Evolutionary conservation across 2,888 invertebrate species (phyloP), one percentile per base, ranked within the genome.

Genomic region (Drosophila glabriapex): DNA sequence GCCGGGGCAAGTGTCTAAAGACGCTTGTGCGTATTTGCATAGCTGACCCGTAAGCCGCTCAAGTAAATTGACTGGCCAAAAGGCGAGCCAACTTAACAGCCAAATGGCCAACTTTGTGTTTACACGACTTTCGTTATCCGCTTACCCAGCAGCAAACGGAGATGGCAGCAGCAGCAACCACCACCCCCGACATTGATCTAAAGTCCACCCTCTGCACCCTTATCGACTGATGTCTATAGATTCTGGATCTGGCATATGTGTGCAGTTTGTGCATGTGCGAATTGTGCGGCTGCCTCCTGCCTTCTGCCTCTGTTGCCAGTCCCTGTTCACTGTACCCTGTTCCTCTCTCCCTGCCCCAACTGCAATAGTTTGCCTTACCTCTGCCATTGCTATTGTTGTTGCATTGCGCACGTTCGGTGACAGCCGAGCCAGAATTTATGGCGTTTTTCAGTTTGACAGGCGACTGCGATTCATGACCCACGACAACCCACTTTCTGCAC

Each of bases 371-470:
- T 63, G 50, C 76, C 41, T 29, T 60, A 64, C 68, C 73, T 67
- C 56, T 64, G 62, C 64, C 53, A 65, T 63, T 80, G 85, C 73
- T 83, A 69, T 60, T 62, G 73, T 62, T 62, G 72, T 56, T 60
- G 63, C 53, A 31, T 58, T 39, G 71, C 78, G 72, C 82, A 80
- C 78, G 78, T 76, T 79, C 69, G 29, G 52, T 76, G 80, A 80
- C 76, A 78, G 76, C 53, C 73, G 79, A 76, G 55, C 74, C 72
- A 72, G 79, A 91, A 91, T 92, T 92, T 91, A 91, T 92, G 90
- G 85, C 89, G 82, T 88, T 91, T 92, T 90, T 88, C 89, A 89
- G 79, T 82, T 84, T 91, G 92, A 92, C 91, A 87, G 85, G 39
- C 67, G 54, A 62, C 37, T n/a, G 63, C 76, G 49, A 69, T 73